phyloP scores from a whole-genome alignment of 2,113 vertebrate species.

The Phaethornis superciliosus region DNA sequence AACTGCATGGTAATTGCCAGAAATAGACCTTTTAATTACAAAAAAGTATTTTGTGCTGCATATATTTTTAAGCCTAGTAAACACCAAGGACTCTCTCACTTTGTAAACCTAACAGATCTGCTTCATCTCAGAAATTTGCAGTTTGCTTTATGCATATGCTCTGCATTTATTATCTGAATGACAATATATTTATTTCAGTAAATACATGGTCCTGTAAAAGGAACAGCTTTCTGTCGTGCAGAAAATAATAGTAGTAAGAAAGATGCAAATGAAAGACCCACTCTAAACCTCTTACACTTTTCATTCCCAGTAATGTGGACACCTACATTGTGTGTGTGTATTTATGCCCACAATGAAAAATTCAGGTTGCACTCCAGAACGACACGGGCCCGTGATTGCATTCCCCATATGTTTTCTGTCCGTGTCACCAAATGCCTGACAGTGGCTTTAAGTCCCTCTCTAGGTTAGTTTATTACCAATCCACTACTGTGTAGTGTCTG shows the following conservation, averaged over 20 bases:
- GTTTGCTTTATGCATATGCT: not conserved
- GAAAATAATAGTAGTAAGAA: not conserved
- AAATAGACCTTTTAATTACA: not conserved
- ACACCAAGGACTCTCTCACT: not conserved
- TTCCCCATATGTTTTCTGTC: not conserved
- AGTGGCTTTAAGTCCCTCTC: not conserved
- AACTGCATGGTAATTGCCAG: not conserved
- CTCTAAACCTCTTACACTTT: not conserved
- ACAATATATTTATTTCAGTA: not conserved
- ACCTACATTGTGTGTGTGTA: rapidly evolving
- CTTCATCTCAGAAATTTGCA: not conserved
- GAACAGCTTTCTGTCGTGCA: not conserved
- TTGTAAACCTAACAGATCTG: not conserved
- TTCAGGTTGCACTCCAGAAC: not conserved
- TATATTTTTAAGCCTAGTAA: not conserved
- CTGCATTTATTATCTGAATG: not conserved
- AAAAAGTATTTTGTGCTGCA: not conserved
- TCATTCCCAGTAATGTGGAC: rapidly evolving
- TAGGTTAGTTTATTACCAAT: not conserved
- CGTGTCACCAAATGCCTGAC: not conserved
- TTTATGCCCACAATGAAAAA: not conserved
- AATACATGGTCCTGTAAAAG: not conserved
- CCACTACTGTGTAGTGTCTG: conserved; percentile 30
- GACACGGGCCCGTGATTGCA: not conserved
- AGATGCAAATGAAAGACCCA: not conserved